These are phyloP conservation scores for Parauchenoglanis punctatus DNA, from an alignment of 2,797 vertebrate species.

Conservation along the genomic window DNA sequence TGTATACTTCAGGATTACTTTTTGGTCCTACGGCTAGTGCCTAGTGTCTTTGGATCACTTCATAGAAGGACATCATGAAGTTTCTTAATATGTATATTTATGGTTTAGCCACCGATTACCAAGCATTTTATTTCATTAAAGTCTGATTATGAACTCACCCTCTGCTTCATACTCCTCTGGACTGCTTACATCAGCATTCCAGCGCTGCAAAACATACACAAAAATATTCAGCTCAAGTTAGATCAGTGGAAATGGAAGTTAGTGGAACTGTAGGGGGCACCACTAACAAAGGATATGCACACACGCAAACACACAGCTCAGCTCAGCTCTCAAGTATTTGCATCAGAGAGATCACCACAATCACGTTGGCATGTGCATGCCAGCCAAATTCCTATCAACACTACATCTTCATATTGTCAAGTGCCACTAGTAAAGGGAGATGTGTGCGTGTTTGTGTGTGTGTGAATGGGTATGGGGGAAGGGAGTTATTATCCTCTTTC, in stretches of 20 bases:
- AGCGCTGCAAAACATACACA: constrained; percentile 66
- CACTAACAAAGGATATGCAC: not conserved
- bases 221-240: not conserved
- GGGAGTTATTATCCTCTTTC: constrained; percentile 56
- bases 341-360: not conserved
- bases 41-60: not conserved
- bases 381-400: constrained; percentile 31
- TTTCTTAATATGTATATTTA: not conserved
- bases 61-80: not conserved
- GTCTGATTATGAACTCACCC: constrained; percentile 58
- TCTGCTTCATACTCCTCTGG: constrained; percentile 77
- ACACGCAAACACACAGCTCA: not conserved
- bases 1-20: not conserved
- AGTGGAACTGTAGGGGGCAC: constrained; percentile 17
- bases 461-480: not conserved
- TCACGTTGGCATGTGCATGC: constrained; percentile 19
- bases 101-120: not conserved
- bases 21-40: not conserved
- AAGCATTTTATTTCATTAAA: not conserved
- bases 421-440: not conserved
- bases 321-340: not conserved
- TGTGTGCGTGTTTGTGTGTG: not conserved
- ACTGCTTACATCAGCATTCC: constrained; percentile 67
- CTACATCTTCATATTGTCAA: constrained; percentile 33
- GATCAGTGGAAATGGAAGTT: not conserved